Conservation (phyloP, 2,888 invertebrate genomes). For the Oligia fasciuncula region DNA sequence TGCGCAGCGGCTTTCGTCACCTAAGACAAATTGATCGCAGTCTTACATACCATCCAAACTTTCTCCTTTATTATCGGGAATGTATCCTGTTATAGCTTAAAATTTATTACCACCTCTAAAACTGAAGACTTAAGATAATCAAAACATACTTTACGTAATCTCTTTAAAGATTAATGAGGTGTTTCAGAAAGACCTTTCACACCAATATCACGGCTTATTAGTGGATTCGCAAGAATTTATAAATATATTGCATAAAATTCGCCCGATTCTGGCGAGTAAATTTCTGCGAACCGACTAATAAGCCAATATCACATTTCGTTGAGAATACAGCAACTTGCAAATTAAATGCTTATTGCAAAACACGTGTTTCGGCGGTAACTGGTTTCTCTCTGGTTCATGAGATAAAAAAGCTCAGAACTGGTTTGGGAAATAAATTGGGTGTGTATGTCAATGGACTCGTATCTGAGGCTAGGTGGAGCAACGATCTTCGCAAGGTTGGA, state of each 20-base stretch:
- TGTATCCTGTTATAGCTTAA: slow-evolving; percentile 9
- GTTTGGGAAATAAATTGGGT: slow-evolving; percentile 32
- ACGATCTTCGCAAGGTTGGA: neutral
- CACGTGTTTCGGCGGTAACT: neutral
- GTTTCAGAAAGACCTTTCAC: slow-evolving; percentile 15
- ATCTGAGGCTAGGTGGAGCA: neutral
- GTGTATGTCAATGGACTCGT: slow-evolving; percentile 17
- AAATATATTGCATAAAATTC: neutral
- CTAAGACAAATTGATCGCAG: slow-evolving; percentile 18
- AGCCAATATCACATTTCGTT: slow-evolving; percentile 6
- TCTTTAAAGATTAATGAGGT: slow-evolving; percentile 43
- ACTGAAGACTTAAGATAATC: slow-evolving; percentile 16
- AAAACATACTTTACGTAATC: slow-evolving; percentile 42
- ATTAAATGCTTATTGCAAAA: slow-evolving; percentile 23
- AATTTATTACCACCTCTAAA: slow-evolving; percentile 33
- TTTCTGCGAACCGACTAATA: no score
- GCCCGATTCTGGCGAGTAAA: no score
- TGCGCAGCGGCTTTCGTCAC: slow-evolving; percentile 12
- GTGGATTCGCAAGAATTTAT: neutral
- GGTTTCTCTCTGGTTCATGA: slow-evolving; percentile 21
- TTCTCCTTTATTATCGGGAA: slow-evolving; percentile 21
- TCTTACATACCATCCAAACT: neutral
- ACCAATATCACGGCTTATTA: slow-evolving; percentile 4
- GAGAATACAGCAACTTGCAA: neutral
- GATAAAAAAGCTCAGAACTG: slow-evolving; percentile 21